These are phyloP conservation scores for Caenorhabditis inopinata DNA, from an alignment of 1,140 invertebrate genomes.

Conservation along the genomic window DNA sequence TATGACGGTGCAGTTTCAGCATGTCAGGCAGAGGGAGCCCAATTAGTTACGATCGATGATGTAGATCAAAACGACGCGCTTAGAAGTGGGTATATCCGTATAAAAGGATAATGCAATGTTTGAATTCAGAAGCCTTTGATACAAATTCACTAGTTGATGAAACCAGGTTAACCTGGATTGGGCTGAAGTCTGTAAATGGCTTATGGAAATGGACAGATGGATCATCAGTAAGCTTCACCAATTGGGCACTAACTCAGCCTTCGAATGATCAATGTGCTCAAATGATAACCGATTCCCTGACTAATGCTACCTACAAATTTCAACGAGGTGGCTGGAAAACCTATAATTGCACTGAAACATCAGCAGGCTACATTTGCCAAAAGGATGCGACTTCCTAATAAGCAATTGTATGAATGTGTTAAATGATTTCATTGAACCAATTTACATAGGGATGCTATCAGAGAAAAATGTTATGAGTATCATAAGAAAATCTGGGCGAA, in stretches of 20 bases:
- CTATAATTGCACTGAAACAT: background rate
- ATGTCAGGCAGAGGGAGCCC: background rate
- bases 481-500: background rate
- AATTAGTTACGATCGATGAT: background rate
- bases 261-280: background rate
- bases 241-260: background rate
- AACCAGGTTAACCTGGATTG: background rate
- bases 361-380: slow-evolving; percentile 6
- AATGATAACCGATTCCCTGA: background rate
- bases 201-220: background rate
- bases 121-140: background rate
- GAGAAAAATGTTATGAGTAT: too few relatives aligned
- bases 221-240: background rate
- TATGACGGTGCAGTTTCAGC: background rate
- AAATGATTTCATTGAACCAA: background rate
- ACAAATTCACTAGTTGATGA: background rate
- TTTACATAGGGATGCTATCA: background rate
- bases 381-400: background rate
- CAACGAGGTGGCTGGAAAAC: slow-evolving; percentile 9
- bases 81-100: background rate
- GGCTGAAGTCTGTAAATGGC: background rate
- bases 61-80: background rate
- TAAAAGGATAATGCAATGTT: too few relatives aligned
- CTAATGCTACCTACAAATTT: background rate
- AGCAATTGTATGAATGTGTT: background rate